phyloP scores from a whole-genome alignment of 2,113 vertebrate genomes.

The Thomomys bottae region DNA sequence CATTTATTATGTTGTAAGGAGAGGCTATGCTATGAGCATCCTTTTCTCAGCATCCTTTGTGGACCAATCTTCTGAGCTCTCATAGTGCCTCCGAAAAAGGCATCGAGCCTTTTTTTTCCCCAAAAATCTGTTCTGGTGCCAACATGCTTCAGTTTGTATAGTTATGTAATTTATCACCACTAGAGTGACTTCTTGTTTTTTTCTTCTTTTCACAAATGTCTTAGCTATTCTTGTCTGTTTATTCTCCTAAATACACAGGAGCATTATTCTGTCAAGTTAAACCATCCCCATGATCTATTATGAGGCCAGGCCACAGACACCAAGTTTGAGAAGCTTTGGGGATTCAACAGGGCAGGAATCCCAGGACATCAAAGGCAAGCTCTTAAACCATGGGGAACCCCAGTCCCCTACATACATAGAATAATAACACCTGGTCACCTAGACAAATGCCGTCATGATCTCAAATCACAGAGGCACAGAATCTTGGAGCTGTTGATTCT shows the following conservation, averaged over 20 bases:
- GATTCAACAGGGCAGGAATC: too few species aligned
- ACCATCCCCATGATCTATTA: background rate
- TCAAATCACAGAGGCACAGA: too few species aligned
- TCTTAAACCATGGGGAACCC: background rate
- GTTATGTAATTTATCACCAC: background rate
- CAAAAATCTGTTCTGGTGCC: background rate
- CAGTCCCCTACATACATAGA: too few species aligned
- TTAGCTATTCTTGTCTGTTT: background rate
- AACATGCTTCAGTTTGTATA: background rate
- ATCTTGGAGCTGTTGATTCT: too few species aligned
- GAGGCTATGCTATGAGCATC: background rate
- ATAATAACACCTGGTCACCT: too few species aligned
- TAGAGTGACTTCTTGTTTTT: background rate
- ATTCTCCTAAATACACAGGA: background rate
- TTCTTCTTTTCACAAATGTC: slow-evolving; percentile 32
- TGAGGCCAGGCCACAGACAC: too few species aligned
- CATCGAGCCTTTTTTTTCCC: background rate
- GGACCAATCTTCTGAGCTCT: background rate
- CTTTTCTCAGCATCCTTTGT: background rate
- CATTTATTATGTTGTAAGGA: background rate
- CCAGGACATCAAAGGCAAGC: background rate
- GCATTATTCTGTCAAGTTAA: slow-evolving; percentile 7
- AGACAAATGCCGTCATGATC: too few species aligned
- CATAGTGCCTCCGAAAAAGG: background rate
- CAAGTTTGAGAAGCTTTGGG: too few species aligned